Conservation (phyloP, 2,113 vertebrate species). For the Chloebia gouldiae region DNA sequence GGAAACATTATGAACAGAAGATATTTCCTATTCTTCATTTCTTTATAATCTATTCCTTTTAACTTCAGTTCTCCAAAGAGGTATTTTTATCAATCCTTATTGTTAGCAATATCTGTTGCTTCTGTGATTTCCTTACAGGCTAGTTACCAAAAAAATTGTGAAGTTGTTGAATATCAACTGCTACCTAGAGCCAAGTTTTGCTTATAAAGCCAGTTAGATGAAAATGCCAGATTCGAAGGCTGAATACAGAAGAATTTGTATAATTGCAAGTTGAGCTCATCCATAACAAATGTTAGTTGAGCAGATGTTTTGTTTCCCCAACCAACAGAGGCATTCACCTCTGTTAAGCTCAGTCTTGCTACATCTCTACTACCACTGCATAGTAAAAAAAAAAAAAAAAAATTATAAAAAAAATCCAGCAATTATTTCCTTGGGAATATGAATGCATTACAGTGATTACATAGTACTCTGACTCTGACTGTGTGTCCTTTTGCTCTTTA, state of each 20-base stretch:
- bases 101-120: background rate
- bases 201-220: background rate
- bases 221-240: background rate
- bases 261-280: background rate
- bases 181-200: background rate
- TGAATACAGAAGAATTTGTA: background rate
- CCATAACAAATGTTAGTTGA: background rate
- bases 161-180: background rate
- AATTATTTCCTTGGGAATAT: background rate
- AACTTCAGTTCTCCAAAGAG: background rate
- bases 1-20: background rate
- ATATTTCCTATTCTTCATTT: background rate
- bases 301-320: background rate
- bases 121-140: background rate
- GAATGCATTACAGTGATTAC: background rate
- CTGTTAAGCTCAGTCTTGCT: background rate
- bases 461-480: background rate
- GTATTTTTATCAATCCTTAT: background rate
- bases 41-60: background rate
- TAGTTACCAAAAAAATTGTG: background rate
- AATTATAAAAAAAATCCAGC: background rate
- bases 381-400: background rate
- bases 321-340: background rate
- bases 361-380: background rate
- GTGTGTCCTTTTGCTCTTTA: background rate